Evolutionary conservation across 2,113 vertebrate genomes (phyloP), one percentile per base, ranked within the genome.

Genomic region (Melanotaenia duboulayi): DNA sequence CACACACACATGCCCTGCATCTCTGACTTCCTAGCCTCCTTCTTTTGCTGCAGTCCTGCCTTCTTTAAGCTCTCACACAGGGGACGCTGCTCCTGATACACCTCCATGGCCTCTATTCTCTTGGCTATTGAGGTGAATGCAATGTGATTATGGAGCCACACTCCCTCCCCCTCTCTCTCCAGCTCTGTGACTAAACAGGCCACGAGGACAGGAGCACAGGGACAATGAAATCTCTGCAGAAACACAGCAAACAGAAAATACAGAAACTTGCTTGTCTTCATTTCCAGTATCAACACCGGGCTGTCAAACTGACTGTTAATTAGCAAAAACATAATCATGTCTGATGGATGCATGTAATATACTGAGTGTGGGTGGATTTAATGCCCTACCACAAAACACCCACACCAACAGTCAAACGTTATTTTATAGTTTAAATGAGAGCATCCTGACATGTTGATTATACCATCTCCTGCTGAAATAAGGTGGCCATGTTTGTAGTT

Each of bases 101-200:
- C 24, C 17, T 39, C 73, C 48, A 3, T 75, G 65, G 44, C 59
- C 66, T 77, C 65, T 65, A 22, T 80, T 65, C 62, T 71, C 75
- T 52, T 40, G 50, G 46, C 50, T 54, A 46, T 32, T 59, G 48
- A 71, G 68, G 78, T 66, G 61, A 80, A 35, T 65, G 40, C 60
- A 76, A 74, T 46, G 52, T 1, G 75, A 35, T 64, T 71, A 83
- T 65, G 44, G 69, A 69, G 52, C 49, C 56, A 28, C 57, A 23
- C 50, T 76, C 32, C 48, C 51, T 59, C 28, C 73, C 57, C 35
- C 24, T 8, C n/a, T 60, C 55, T 61, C 49, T 65, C 63, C 37
- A 1, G 63, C 49, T 55, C 12, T 2, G 66, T 13, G 58, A 42
- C 51, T 71, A 82, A 80, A 83, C 76, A 69, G 81, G 79, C 57